phyloP scores from a whole-genome alignment of 2,113 vertebrate genomes.

The Ariopsis seemanni region DNA sequence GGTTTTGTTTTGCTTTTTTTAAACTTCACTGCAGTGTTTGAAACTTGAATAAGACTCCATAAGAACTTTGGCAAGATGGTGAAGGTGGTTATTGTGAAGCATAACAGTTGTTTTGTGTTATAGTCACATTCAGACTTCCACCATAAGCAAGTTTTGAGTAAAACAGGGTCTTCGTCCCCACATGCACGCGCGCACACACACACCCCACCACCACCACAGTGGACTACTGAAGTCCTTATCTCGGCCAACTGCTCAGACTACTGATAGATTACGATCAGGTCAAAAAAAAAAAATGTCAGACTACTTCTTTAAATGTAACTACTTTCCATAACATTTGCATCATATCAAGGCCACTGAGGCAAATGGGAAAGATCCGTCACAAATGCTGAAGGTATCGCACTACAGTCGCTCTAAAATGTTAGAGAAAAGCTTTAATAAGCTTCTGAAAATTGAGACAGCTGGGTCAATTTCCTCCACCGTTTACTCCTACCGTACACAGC shows the following conservation, averaged over 20 bases:
- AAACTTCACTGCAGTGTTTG: neutral
- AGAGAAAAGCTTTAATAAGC: neutral
- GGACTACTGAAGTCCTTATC: neutral
- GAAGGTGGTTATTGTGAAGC: neutral
- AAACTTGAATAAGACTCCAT: neutral
- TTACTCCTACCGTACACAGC: neutral
- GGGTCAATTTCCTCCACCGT: neutral
- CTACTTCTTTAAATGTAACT: neutral
- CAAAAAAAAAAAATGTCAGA: neutral
- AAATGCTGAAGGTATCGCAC: neutral
- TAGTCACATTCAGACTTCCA: neutral
- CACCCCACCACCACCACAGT: too few species aligned
- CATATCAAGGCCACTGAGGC: neutral
- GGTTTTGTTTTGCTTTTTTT: neutral
- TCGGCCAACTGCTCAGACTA: neutral
- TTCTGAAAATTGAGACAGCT: neutral
- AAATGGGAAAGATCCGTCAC: neutral
- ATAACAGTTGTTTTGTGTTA: neutral
- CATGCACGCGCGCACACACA: too few species aligned
- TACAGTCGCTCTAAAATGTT: neutral
- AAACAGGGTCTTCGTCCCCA: neutral
- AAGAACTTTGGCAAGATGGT: neutral
- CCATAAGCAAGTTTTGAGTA: neutral
- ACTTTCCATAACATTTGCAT: slow-evolving; percentile 8
- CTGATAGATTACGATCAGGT: neutral